Evolutionary conservation across 2,113 vertebrate genomes (phyloP).

Genomic region (Dipodomys merriami): DNA sequence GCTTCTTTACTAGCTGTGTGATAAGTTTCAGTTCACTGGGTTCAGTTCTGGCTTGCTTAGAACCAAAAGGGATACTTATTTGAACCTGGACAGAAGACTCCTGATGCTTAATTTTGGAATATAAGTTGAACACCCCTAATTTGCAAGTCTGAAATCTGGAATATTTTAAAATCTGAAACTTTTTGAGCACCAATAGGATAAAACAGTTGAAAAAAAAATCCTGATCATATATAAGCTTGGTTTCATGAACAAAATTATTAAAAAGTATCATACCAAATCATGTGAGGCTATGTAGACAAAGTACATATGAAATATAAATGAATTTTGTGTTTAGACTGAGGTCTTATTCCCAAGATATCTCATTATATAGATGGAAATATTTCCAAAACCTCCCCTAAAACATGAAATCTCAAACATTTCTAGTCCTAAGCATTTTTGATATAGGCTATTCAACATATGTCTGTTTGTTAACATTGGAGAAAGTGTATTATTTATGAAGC

Average conservation of each 20-base stretch:
- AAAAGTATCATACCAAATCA: not conserved
- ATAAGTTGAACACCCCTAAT: not conserved
- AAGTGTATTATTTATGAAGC: not conserved
- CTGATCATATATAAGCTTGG: not conserved
- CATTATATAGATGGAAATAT: conserved; percentile 9
- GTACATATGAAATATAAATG: not conserved
- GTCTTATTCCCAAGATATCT: not conserved
- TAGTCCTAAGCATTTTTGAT: not conserved
- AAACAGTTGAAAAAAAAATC: not conserved
- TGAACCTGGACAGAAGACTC: not conserved
- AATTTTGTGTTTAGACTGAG: not conserved
- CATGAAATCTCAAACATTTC: not conserved
- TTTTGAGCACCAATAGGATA: not conserved
- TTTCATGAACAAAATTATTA: not conserved
- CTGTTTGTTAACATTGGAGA: not conserved
- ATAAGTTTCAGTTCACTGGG: not conserved
- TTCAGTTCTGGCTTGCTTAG: not conserved
- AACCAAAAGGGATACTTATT: not conserved
- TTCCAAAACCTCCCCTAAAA: not conserved
- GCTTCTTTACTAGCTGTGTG: not conserved
- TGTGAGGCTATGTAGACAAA: not conserved
- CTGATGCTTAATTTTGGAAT: not conserved
- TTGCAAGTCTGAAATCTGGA: not conserved
- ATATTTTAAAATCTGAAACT: not conserved
- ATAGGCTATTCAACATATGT: not conserved